A percentile compares a stretch with the other conserved stretches of the same genome.
These are phyloP conservation scores for Strigamia maritima DNA, from an alignment of 2,888 invertebrate genomes.

Conservation along the genomic window DNA sequence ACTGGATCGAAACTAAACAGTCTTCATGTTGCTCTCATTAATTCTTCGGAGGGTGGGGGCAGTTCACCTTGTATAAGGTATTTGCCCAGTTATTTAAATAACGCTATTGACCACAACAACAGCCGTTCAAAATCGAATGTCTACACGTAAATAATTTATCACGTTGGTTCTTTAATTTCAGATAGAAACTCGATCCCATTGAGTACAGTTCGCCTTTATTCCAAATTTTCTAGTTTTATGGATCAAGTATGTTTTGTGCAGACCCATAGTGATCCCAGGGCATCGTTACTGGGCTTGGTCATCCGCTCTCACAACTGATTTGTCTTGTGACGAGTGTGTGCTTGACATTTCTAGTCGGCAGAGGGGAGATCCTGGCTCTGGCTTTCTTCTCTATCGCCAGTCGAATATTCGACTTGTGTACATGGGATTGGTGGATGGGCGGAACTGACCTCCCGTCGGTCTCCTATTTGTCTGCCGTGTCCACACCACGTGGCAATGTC, in stretches of 20 bases:
- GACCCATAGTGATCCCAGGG: not conserved
- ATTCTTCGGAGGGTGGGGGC: not conserved
- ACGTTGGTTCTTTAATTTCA: not conserved
- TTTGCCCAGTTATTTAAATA: not conserved
- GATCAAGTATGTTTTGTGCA: not conserved
- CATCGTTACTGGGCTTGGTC: not conserved
- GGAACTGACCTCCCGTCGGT: conserved; percentile 21
- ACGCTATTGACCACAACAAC: not conserved
- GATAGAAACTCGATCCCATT: not conserved
- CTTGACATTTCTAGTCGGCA: conserved; percentile 5
- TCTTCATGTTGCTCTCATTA: not conserved
- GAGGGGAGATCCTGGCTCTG: not conserved
- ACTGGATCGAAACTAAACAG: not conserved
- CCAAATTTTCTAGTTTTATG: not conserved
- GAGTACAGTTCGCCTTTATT: not conserved
- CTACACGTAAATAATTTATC: not conserved
- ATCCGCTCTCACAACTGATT: conserved; percentile 9
- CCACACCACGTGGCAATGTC: conserved; percentile 1
- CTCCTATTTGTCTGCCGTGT: conserved; percentile 25
- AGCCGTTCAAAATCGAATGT: not conserved
- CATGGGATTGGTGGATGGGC: not conserved
- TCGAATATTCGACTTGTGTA: not conserved
- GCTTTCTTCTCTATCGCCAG: not conserved
- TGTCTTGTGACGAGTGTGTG: conserved; percentile 20
- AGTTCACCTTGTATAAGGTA: not conserved